A percentile compares a stretch with the other conserved stretches of the same genome.
These are phyloP conservation scores for Epinephelus coioides DNA, from an alignment of 2,797 vertebrate species.

Conservation along the genomic window DNA sequence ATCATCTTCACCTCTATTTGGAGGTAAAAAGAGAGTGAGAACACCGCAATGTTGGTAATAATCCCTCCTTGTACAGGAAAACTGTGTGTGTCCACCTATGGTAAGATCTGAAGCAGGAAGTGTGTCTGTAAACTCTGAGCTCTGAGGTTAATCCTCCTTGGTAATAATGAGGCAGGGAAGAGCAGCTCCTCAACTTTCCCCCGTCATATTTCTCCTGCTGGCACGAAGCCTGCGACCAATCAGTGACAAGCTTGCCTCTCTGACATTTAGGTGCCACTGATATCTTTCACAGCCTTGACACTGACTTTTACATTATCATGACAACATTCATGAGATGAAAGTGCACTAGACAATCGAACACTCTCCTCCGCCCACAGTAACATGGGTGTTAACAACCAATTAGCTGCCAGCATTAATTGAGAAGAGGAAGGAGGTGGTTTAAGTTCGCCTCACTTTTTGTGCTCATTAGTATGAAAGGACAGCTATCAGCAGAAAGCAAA, in stretches of 20 bases:
- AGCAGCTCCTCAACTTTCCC: not conserved
- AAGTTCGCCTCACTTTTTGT: not conserved
- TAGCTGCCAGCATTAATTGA: not conserved
- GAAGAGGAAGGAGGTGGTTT: not conserved
- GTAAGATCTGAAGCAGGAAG: not conserved
- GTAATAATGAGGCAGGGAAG: not conserved
- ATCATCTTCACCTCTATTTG: too few relatives aligned
- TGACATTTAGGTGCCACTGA: not conserved
- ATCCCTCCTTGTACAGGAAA: too few relatives aligned
- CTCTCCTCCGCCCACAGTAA: rapidly evolving
- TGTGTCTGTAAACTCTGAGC: not conserved
- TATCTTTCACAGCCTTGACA: not conserved
- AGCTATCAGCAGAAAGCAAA: not conserved
- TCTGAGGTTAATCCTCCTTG: not conserved
- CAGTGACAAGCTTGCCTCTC: not conserved
- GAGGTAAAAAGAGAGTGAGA: too few relatives aligned
- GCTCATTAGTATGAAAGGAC: conserved; percentile 18
- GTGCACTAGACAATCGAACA: not conserved
- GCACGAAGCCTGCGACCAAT: not conserved
- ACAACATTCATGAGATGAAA: not conserved
- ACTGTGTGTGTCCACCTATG: too few relatives aligned
- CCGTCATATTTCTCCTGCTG: not conserved
- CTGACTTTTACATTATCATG: not conserved
- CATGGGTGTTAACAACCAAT: conserved; percentile 26
- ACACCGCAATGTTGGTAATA: too few relatives aligned